Conservation (phyloP, 2,888 invertebrate species). For the Agrenia bidenticulata region DNA sequence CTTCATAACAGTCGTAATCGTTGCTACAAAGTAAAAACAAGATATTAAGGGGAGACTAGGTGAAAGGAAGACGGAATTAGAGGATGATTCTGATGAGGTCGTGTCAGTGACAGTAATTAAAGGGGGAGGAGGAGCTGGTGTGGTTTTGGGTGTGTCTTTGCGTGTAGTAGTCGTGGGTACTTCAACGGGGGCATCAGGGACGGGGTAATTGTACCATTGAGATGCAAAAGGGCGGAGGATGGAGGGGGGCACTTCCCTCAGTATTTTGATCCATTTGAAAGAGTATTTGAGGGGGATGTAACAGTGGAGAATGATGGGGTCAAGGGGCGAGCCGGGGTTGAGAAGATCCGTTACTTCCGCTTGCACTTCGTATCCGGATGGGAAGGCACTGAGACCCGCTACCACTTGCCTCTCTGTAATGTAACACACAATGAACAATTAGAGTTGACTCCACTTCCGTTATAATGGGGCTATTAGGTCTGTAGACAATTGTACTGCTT, state of each 20-base stretch:
- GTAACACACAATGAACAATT: neutral
- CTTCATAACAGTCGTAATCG: no score
- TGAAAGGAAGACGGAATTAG: no score
- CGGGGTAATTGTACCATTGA: constrained; percentile 16
- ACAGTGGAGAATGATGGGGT: constrained; percentile 42
- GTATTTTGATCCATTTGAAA: constrained; percentile 49
- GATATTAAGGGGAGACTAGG: no score
- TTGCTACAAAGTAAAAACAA: no score
- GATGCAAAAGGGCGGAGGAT: constrained; percentile 33
- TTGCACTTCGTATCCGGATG: constrained; percentile 47
- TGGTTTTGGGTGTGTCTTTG: neutral
- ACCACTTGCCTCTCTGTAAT: constrained; percentile 42
- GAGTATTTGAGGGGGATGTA: constrained; percentile 48
- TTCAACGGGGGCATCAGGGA: neutral
- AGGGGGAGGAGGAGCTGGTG: no score
- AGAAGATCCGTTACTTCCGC: constrained; percentile 45
- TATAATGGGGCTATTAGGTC: no score
- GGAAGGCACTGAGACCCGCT: constrained; percentile 42
- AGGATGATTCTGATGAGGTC: no score
- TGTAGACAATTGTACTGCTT: no score
- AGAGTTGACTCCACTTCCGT: no score
- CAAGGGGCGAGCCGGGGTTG: constrained; percentile 28
- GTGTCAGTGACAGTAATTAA: no score
- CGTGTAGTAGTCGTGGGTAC: neutral
- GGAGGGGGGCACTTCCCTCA: constrained; percentile 34